Conservation (phyloP, 2,797 vertebrate genomes). For the Triplophysa yarkandensis region DNA sequence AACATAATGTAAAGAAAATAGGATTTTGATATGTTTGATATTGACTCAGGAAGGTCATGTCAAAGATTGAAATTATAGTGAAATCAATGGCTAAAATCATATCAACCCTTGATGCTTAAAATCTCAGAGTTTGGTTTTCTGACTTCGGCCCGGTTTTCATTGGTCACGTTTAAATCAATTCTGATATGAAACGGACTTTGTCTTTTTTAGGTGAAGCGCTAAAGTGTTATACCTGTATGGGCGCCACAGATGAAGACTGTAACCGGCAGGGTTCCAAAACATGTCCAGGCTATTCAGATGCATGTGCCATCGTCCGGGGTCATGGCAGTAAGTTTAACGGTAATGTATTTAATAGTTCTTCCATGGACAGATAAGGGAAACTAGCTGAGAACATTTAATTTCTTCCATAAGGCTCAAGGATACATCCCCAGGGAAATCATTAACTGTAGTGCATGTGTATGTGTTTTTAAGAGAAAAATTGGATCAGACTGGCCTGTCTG, state of each 20-base stretch:
- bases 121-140: no score
- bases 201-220: conserved; percentile 76
- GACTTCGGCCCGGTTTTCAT: no score
- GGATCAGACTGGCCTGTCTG: conserved; percentile 56
- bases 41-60: no score
- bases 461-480: conserved; percentile 2
- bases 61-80: no score
- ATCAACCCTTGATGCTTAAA: no score
- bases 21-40: no score
- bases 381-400: not conserved
- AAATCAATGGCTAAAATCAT: no score
- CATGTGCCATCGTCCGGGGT: conserved; percentile 82
- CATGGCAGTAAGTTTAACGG: conserved; percentile 81
- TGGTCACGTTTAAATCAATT: not conserved
- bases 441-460: conserved; percentile 13
- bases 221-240: conserved; percentile 86
- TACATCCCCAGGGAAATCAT: conserved; percentile 14
- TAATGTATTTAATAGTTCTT: conserved; percentile 22
- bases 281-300: conserved; percentile 84
- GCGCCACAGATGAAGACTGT: conserved; percentile 85
- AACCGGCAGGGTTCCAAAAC: conserved; percentile 85
- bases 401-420: conserved; percentile 1
- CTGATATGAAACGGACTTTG: not conserved
- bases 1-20: no score
- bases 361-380: conserved; percentile 11